Evolutionary conservation across 1,140 invertebrate species (phyloP), one percentile per base, ranked within the genome.

Genomic region (Apolygus lucorum): DNA sequence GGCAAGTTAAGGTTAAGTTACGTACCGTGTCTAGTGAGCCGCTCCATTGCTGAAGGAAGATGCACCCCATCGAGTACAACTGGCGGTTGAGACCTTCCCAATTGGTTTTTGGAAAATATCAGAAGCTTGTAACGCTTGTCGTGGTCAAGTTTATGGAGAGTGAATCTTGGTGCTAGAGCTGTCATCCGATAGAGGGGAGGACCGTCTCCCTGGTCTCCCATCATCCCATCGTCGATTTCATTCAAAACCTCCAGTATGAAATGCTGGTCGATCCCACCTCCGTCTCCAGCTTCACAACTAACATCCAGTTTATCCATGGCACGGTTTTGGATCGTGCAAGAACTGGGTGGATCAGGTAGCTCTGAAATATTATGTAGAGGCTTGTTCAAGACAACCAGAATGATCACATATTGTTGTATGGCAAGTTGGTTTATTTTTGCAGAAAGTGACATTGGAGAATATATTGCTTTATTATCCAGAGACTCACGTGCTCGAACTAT

Each of bases 251-350:
- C 90, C 63, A 93, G 80, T 59, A 91, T 81, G 78, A 95, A 95
- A 75, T 87, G 86, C 78, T 94, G 91, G 21, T 87, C 83, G 22
- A 92, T 82, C 2, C 91, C 91, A 13, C 91, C 91, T 74, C 92
- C 89, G 74, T 87, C 86, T 22, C 91, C 90, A 0, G 90, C 85
- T 63, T 85, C 79, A 78, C 91, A 93, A 68, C 84, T 86, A 54
- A 93, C 88, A 76, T 87, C 86, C 65, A 92, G 79, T 13, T 82
- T 76, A 68, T 79, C 83, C 28, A 70, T 72, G 34, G 81, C 84
- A 52, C 86, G 84, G 78, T 90, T 89, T 74, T 83, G 81, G 68
- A 90, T 76, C 52, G 84, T 81, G 76, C 89, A 91, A 76, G 87
- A 84, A 73, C 80, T 81, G 14, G 88, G 89, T 1, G 86, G 81